Conservation (phyloP, 1,140 invertebrate genomes). For the Caenorhabditis tropicalis region DNA sequence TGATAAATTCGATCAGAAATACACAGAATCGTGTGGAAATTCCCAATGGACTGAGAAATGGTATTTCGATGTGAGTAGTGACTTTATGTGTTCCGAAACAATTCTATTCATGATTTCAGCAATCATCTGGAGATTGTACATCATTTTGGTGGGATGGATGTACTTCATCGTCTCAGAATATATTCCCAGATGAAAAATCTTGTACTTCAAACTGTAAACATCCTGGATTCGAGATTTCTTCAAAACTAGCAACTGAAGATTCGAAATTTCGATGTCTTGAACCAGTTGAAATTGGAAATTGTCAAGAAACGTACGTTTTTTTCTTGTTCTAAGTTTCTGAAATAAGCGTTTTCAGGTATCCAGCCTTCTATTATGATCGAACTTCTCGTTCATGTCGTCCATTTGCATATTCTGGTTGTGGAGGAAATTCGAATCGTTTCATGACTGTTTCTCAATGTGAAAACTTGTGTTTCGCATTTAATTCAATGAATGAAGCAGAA, state of each 20-base stretch:
- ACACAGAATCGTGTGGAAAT: constrained; percentile 61
- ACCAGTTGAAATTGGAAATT: constrained; percentile 56
- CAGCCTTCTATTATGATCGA: constrained; percentile 64
- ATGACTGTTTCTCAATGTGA: constrained; percentile 64
- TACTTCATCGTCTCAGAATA: constrained; percentile 64
- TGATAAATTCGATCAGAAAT: constrained; percentile 65
- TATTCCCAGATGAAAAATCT: constrained; percentile 60
- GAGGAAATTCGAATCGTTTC: constrained; percentile 67
- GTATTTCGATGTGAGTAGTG: constrained; percentile 58
- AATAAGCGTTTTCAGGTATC: constrained; percentile 53
- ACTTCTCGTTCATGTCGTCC: constrained; percentile 57
- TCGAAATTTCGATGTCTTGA: constrained; percentile 60
- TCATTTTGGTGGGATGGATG: constrained; percentile 70
- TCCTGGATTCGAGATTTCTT: constrained; percentile 52
- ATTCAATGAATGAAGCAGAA: constrained; percentile 55
- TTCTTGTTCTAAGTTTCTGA: background rate
- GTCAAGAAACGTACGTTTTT: constrained; percentile 55
- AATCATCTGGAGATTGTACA: constrained; percentile 61
- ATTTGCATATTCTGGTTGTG: constrained; percentile 67
- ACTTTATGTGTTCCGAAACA: background rate
- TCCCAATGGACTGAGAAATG: constrained; percentile 61
- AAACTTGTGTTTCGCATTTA: constrained; percentile 55
- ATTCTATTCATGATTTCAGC: constrained; percentile 48
- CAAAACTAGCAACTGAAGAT: background rate
- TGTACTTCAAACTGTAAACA: constrained; percentile 62